phyloP scores from a whole-genome alignment of 2,113 vertebrate genomes.

The Sebastes schlegelii region DNA sequence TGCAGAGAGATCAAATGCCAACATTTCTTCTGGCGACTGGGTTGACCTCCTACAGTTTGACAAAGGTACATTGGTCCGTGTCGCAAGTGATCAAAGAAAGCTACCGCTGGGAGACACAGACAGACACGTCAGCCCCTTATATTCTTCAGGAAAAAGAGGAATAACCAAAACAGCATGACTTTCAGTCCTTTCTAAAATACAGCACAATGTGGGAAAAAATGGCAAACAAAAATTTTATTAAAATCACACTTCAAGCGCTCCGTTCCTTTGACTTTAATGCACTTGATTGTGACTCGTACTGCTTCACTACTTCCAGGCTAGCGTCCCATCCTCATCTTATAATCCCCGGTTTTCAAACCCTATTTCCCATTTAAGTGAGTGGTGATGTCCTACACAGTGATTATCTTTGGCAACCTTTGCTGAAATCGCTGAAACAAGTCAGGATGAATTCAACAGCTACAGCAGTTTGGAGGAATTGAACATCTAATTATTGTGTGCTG shows the following conservation, averaged over 20 bases:
- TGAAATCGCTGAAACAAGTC: constrained; percentile 57
- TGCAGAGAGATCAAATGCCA: too few relatives aligned
- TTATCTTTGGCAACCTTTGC: constrained; percentile 60
- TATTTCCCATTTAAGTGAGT: constrained; percentile 39
- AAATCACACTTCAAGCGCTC: constrained; percentile 4
- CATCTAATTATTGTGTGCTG: constrained; percentile 62
- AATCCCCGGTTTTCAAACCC: constrained; percentile 36
- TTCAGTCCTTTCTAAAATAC: background rate
- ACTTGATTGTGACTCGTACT: background rate
- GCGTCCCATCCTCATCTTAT: background rate
- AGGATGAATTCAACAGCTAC: constrained; percentile 40
- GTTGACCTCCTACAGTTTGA: background rate
- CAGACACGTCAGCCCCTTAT: background rate
- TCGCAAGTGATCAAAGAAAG: background rate
- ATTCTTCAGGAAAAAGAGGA: background rate
- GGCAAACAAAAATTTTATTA: background rate
- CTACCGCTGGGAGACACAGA: background rate
- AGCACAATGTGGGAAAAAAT: background rate
- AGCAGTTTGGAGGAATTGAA: constrained; percentile 43
- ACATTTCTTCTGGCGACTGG: too few relatives aligned
- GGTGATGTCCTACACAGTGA: constrained; percentile 23
- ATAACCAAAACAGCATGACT: background rate
- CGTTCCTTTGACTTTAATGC: constrained; percentile 13
- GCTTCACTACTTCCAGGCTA: constrained; percentile 6
- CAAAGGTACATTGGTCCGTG: background rate